Base-by-base conservation (phyloP, 2,888 invertebrate species). In the Drosophila yooni region DNA sequence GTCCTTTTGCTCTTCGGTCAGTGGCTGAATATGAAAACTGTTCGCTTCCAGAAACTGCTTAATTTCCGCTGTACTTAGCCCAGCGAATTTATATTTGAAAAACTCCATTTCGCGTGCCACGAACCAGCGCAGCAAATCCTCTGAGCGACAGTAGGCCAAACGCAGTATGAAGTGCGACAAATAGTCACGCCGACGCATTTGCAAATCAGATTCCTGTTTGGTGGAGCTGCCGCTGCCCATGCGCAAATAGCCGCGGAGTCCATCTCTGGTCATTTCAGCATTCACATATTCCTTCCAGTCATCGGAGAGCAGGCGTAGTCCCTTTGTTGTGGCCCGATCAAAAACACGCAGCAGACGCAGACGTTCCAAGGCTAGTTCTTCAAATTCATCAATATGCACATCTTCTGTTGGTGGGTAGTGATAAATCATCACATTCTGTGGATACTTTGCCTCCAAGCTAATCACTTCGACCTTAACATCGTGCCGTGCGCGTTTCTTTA, bases 141-240 rank as follows among this genome's bases (percentile, higher is more conserved):
- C 97, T 29, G 96, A 96, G 88, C 97, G 95, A 91, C 98, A 99
- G 93, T 98, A 99, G 0, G 98, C 98, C 67, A 99, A 93, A 65
- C 99, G 94, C 4, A 99, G 94, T 83, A 99, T 97, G 92, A 97
- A 99, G 93, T 99, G 99, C 1, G 99, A 98, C 59, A 99, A 95
- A 88, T 97, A 96, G 93, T 99, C 99, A 74, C 95, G 95, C 38
- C 95, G 94, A 64, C 97, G 94, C 1, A 95, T 95, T 90, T 96
- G 95, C 51, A 95, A 91, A 88, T 96, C 96, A 2, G 93, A 90
- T 73, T 96, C 96, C 18, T 94, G 94, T 48, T 94, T 94, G 10
- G 29, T 34, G 33, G 52, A 33, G 53, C 15, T 46, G 2, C 40
- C 62, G 25, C 33, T 94, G 74, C 96, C 94, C 27, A 96, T 93